A percentile compares a stretch with the other conserved stretches of the same genome.
These are phyloP conservation scores for Melieria omissa DNA, from an alignment of 2,888 invertebrate genomes.

Conservation along the genomic window DNA sequence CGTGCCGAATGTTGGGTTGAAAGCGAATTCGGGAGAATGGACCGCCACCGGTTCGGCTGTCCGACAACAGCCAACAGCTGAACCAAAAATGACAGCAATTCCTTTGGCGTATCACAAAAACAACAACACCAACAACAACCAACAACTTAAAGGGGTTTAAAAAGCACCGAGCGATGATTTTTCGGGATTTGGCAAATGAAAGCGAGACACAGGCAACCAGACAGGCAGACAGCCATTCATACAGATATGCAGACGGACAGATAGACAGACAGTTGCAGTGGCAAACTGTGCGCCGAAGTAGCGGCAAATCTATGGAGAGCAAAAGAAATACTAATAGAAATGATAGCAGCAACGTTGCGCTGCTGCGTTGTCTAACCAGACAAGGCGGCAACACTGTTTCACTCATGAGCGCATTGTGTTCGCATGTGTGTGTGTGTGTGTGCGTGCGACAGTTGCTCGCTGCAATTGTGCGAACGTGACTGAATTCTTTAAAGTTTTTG, in stretches of 20 bases:
- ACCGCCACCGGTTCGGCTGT: slow-evolving; percentile 8
- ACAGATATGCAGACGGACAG: slow-evolving; percentile 10
- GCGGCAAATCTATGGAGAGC: not conserved
- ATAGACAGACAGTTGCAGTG: not conserved
- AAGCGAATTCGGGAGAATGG: slow-evolving; percentile 14
- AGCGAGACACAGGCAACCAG: slow-evolving; percentile 15
- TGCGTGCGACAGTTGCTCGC: not conserved
- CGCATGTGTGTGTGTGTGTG: not conserved
- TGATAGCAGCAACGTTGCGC: not conserved
- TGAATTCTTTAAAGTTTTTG: slow-evolving; percentile 46
- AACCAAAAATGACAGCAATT: slow-evolving; percentile 13
- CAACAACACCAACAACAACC: slow-evolving; percentile 17
- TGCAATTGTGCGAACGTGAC: slow-evolving; percentile 49
- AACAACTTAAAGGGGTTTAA: slow-evolving; percentile 31
- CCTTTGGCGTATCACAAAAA: slow-evolving; percentile 19
- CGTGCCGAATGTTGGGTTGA: too few species aligned
- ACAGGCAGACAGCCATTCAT: not conserved
- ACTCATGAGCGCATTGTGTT: not conserved
- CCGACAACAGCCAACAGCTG: slow-evolving; percentile 8
- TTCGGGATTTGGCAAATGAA: slow-evolving; percentile 40
- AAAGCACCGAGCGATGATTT: slow-evolving; percentile 36
- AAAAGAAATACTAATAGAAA: too few species aligned
- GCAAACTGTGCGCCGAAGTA: not conserved
- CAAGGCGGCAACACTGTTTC: too few species aligned
- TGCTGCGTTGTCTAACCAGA: too few species aligned